Percentiles rank a stretch among this genome's conserved stretches.
These are phyloP conservation scores for Ichneumoninae sp. DNA, from an alignment of 2,888 invertebrate genomes.

Conservation along the genomic window DNA sequence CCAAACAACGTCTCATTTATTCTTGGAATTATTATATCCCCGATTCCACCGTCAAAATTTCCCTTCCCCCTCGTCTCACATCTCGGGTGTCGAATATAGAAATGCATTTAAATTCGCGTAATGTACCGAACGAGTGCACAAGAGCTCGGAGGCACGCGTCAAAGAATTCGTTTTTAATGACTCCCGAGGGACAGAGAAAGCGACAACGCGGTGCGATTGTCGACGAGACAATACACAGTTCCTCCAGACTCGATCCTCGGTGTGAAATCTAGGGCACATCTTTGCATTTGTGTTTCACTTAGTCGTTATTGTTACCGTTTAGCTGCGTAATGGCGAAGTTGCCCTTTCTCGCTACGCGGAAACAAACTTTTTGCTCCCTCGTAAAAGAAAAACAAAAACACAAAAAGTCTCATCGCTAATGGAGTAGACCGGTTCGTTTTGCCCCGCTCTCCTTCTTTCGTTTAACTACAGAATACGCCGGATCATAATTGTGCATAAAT, in stretches of 20 bases:
- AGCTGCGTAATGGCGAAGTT: background rate
- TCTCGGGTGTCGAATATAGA: background rate
- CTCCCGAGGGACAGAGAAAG: background rate
- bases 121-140: background rate
- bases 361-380: background rate
- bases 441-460: too few relatives aligned
- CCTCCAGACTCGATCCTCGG: background rate
- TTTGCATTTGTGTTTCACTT: background rate
- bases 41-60: background rate
- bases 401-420: background rate
- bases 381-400: background rate
- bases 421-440: too few relatives aligned
- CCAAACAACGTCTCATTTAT: slow-evolving; percentile 7
- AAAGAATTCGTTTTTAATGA: slow-evolving; percentile 32
- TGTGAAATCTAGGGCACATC: slow-evolving; percentile 29
- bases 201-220: slow-evolving; percentile 6
- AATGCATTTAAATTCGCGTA: slow-evolving; percentile 8
- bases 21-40: slow-evolving; percentile 8
- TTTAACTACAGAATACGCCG: too few relatives aligned
- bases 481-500: too few relatives aligned
- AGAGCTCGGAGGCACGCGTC: background rate
- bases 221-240: slow-evolving; percentile 14
- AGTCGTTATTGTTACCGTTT: background rate
- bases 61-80: background rate
- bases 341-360: background rate